phyloP scores from a whole-genome alignment of 2,888 invertebrate species.

The Ennomos erosarius region DNA sequence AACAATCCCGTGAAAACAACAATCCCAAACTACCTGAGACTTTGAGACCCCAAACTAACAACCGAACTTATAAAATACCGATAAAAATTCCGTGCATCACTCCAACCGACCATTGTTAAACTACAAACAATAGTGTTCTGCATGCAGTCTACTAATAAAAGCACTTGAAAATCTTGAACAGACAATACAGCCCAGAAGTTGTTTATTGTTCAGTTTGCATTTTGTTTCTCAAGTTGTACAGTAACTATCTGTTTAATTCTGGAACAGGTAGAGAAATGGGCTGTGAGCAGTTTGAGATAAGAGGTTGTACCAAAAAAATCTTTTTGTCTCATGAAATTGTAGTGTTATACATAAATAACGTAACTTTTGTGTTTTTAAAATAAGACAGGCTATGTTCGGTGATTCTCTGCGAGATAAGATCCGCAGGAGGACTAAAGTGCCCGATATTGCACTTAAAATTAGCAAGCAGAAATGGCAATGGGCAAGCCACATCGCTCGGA shows the following conservation, averaged over 20 bases:
- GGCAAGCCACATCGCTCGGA: too few relatives aligned
- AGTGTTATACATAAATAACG: too few relatives aligned
- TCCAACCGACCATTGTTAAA: constrained; percentile 43
- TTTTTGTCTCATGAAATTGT: not conserved
- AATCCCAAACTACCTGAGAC: constrained; percentile 30
- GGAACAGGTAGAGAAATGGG: constrained; percentile 25
- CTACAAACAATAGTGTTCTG: constrained; percentile 43
- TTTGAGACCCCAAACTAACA: constrained; percentile 12
- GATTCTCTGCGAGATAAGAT: too few relatives aligned
- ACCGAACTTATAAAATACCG: constrained; percentile 23
- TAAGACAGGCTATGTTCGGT: too few relatives aligned
- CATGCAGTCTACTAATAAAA: constrained; percentile 46
- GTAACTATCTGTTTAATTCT: constrained; percentile 38
- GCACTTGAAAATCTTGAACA: constrained; percentile 40
- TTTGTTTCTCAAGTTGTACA: constrained; percentile 31
- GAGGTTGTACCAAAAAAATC: not conserved
- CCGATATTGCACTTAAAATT: too few relatives aligned
- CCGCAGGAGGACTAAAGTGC: too few relatives aligned
- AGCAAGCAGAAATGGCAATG: too few relatives aligned
- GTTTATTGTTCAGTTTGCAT: constrained; percentile 27
- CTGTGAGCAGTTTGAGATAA: constrained; percentile 20
- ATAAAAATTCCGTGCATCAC: constrained; percentile 43
- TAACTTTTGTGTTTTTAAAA: too few relatives aligned
- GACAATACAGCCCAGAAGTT: constrained; percentile 44
- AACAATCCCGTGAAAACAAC: constrained; percentile 12